phyloP scores from a whole-genome alignment of 2,797 vertebrate genomes.

The Pelodytes ibericus region DNA sequence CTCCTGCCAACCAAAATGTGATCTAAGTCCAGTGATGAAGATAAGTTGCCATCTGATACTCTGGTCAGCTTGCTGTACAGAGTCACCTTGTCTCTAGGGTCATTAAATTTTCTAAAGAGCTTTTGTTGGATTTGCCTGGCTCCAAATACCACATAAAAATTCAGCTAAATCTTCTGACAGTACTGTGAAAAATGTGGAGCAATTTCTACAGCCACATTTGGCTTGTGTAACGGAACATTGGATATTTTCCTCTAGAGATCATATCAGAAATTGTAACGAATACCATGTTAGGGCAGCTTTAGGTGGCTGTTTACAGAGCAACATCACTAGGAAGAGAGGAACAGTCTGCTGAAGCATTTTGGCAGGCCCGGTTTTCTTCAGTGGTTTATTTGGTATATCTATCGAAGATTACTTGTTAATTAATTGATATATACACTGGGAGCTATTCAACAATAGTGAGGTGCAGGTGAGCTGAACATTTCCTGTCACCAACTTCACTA shows the following conservation, averaged over 20 bases:
- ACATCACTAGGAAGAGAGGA: not conserved
- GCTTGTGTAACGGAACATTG: not conserved
- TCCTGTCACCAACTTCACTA: too few relatives aligned
- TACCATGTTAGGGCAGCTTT: conserved; percentile 29
- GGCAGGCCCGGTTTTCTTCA: not conserved
- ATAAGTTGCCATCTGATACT: not conserved
- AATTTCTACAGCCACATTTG: not conserved
- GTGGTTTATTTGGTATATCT: not conserved
- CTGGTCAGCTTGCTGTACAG: not conserved
- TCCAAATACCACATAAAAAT: not conserved
- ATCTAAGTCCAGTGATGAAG: not conserved
- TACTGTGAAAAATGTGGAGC: not conserved
- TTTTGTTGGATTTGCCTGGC: not conserved
- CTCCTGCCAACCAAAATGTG: not conserved
- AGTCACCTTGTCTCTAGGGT: too few relatives aligned
- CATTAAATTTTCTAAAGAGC: not conserved
- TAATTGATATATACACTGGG: too few relatives aligned
- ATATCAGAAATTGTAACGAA: conserved; percentile 12
- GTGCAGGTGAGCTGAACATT: too few relatives aligned
- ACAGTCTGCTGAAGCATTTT: not conserved
- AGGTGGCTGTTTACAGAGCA: conserved; percentile 32
- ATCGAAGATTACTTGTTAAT: too few relatives aligned
- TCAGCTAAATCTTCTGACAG: not conserved
- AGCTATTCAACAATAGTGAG: too few relatives aligned
- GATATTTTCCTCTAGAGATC: conserved; percentile 12